Evolutionary conservation across 2,888 invertebrate genomes (phyloP).

Genomic region (Lasioglossum oenotherae): DNA sequence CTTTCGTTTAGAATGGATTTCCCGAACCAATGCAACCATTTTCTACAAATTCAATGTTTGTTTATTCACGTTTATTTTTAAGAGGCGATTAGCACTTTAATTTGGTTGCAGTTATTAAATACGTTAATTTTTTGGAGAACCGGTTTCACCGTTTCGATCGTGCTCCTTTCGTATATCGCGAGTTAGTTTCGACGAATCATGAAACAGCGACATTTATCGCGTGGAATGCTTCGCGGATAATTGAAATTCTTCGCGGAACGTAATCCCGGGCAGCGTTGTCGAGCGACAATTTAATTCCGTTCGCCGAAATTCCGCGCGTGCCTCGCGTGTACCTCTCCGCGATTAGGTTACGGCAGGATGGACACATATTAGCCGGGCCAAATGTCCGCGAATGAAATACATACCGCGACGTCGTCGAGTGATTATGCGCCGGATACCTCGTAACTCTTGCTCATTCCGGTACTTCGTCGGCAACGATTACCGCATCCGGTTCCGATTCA

Average conservation of each 20-base stretch:
- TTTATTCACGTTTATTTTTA: background rate
- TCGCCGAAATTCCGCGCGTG: constrained; percentile 36
- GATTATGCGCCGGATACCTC: constrained; percentile 29
- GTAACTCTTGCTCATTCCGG: constrained; percentile 49
- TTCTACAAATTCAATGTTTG: no score
- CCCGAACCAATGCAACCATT: background rate
- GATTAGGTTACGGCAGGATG: constrained; percentile 34
- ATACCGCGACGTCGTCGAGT: constrained; percentile 15
- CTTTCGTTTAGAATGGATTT: background rate
- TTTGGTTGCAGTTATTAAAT: background rate
- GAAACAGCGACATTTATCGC: constrained; percentile 12
- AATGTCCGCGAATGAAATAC: background rate
- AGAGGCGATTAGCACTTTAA: background rate
- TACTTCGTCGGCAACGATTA: constrained; percentile 42
- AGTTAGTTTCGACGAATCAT: background rate
- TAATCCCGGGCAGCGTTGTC: constrained; percentile 17
- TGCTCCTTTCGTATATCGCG: background rate
- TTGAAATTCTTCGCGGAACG: constrained; percentile 15
- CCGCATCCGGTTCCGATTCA: constrained; percentile 42
- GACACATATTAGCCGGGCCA: background rate
- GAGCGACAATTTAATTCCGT: constrained; percentile 31
- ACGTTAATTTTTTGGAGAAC: background rate
- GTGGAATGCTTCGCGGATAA: background rate
- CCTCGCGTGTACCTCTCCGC: constrained; percentile 28
- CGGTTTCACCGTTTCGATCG: no score